Conservation (phyloP, 2,797 vertebrate species). For the Etheostoma perlongum region DNA sequence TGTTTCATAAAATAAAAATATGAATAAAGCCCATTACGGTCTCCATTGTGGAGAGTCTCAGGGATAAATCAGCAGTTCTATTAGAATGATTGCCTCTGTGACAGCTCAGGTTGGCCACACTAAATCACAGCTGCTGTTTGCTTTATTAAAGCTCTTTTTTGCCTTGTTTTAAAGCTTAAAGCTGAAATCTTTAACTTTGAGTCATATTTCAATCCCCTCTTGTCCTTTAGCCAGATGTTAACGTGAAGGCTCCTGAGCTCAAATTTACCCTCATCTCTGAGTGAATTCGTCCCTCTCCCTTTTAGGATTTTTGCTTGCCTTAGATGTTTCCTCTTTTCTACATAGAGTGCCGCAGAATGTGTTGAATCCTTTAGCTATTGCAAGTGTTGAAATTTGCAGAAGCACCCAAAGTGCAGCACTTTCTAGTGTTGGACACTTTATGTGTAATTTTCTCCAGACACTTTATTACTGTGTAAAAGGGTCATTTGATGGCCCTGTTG, state of each 20-base stretch:
- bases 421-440: constrained; percentile 2
- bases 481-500: background rate
- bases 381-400: background rate
- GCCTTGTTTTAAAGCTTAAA: constrained; percentile 49
- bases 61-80: constrained; percentile 81
- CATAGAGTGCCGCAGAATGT: constrained; percentile 1
- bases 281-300: background rate
- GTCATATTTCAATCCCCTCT: constrained; percentile 36
- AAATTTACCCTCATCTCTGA: constrained; percentile 35
- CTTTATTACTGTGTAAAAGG: constrained; percentile 5
- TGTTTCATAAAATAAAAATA: constrained; percentile 89
- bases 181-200: constrained; percentile 46
- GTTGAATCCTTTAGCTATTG: background rate
- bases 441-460: constrained; percentile 1
- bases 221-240: constrained; percentile 26
- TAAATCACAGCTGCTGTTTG: constrained; percentile 74
- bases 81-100: constrained; percentile 80
- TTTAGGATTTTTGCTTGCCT: constrained; percentile 4
- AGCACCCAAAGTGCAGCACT: background rate
- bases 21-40: constrained; percentile 87
- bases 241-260: constrained; percentile 12
- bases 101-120: constrained; percentile 69
- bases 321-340: constrained; percentile 18
- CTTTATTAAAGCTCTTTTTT: constrained; percentile 67
- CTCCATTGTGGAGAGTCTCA: constrained; percentile 81